These are phyloP conservation scores for Xanthorhoe designata DNA, from an alignment of 2,888 invertebrate genomes.

Conservation along the genomic window DNA sequence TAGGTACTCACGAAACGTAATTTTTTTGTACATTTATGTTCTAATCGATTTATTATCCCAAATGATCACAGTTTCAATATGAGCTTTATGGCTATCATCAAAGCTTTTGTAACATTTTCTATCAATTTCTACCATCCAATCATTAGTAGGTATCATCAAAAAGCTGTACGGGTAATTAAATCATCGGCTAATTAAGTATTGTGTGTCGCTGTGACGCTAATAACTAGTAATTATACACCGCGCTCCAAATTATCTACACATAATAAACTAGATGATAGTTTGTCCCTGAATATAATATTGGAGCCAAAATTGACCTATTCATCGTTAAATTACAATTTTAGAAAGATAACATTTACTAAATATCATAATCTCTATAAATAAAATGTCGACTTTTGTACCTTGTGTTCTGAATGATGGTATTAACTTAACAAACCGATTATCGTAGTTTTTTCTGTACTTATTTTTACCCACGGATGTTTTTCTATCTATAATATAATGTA, in stretches of 20 bases:
- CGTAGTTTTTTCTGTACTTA: too few species aligned
- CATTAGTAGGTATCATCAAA: slow-evolving; percentile 31
- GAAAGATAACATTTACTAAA: too few species aligned
- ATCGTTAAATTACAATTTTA: neutral
- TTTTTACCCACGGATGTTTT: too few species aligned
- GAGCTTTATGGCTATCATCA: neutral
- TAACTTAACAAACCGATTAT: too few species aligned
- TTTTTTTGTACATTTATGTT: neutral
- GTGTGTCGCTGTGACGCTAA: slow-evolving; percentile 43
- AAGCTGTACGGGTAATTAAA: slow-evolving; percentile 41
- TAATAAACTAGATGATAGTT: slow-evolving; percentile 23
- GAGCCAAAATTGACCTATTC: neutral
- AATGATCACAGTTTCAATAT: too few species aligned
- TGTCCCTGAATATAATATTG: neutral
- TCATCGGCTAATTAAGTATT: slow-evolving; percentile 48
- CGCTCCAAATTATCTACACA: slow-evolving; percentile 28
- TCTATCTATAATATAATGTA: too few species aligned
- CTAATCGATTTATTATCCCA: slow-evolving; percentile 16
- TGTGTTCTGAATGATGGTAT: too few species aligned
- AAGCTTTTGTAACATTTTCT: neutral
- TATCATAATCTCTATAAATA: neutral
- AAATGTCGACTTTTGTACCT: too few species aligned
- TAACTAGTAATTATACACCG: slow-evolving; percentile 48
- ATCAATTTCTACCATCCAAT: slow-evolving; percentile 12
- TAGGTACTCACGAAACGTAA: neutral